Evolutionary conservation across 2,797 vertebrate species (phyloP), one percentile per base, ranked within the genome.

Genomic region (Epinephelus awoara): DNA sequence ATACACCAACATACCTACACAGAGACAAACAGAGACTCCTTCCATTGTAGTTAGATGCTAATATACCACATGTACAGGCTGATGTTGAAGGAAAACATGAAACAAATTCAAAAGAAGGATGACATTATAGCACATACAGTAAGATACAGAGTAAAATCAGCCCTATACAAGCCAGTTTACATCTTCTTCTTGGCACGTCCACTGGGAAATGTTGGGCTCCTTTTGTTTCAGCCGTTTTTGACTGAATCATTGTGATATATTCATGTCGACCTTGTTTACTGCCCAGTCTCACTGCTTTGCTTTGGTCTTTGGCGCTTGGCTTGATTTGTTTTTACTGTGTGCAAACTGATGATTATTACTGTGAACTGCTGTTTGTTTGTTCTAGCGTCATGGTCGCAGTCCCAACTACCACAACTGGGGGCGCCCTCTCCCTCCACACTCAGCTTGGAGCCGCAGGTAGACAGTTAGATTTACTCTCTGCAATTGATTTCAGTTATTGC

Each of bases 381-480:
- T 85, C 21, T 18, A 96, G 96, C 94, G 92, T 1, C 93, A 94
- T 1, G 79, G 86, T 21, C 95, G 95, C 83, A 97, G 96, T 91
- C 95, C 97, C 82, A 95, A 96, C 87, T 97, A 97, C 0, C 95
- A 97, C 72, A 96, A 97, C 67, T 98, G 98, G 98, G 96, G 96
- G 64, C 95, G 95, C 0, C 96, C 96, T 73, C 93, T 91, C 3
- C 77, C 92, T 40, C 89, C 84, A 1, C 95, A 96, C 40, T 86
- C 92, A 0, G 96, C 94, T 84, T 97, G 97, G 78, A 98, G 96
- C 80, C 96, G 97, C 55, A 96, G 97, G 94, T 94, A 85, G 7
- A 54, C 3, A 1, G 25, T 67, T 5, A 42, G 13, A 67, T 71
- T 40, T 7, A 58, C 52, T n/a, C 50, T 4, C 56, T 67, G 42